A percentile compares a stretch with the other conserved stretches of the same genome.
Conservation (phyloP, 1,140 invertebrate genomes). For the Spodoptera litura region DNA sequence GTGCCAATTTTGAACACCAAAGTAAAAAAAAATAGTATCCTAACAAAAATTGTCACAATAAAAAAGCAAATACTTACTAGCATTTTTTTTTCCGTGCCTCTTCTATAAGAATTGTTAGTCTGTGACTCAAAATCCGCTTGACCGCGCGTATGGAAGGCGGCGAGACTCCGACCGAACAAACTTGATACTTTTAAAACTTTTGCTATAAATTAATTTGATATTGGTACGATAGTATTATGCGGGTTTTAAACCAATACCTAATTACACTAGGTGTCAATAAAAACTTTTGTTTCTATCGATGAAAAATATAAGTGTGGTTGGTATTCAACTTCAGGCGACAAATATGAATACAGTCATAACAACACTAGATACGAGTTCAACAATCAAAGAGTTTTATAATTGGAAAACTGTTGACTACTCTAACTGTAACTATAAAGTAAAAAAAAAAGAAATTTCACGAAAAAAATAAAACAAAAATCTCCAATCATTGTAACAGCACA, state of each 20-base stretch:
- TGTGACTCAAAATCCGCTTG: constrained; percentile 81
- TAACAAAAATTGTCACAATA: background rate
- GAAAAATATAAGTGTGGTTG: no score
- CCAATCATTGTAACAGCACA: background rate
- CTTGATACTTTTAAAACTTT: constrained; percentile 81
- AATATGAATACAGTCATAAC: no score
- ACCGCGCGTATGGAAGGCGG: constrained; percentile 83
- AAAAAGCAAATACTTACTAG: background rate
- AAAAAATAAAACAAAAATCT: background rate
- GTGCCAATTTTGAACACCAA: background rate
- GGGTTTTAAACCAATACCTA: background rate
- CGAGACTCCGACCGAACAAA: constrained; percentile 70
- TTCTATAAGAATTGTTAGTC: constrained; percentile 62
- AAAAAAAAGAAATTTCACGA: background rate
- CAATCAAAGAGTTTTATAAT: no score
- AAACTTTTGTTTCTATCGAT: no score
- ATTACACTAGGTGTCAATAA: background rate
- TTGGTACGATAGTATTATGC: background rate
- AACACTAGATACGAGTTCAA: no score
- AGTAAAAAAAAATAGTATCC: background rate
- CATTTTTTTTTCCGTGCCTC: constrained; percentile 8
- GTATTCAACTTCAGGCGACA: no score
- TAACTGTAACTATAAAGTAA: no score
- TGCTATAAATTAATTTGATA: constrained; percentile 30
- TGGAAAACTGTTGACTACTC: no score